Evolutionary conservation across 2,888 invertebrate species (phyloP).

Genomic region (Dryomyza anilis): DNA sequence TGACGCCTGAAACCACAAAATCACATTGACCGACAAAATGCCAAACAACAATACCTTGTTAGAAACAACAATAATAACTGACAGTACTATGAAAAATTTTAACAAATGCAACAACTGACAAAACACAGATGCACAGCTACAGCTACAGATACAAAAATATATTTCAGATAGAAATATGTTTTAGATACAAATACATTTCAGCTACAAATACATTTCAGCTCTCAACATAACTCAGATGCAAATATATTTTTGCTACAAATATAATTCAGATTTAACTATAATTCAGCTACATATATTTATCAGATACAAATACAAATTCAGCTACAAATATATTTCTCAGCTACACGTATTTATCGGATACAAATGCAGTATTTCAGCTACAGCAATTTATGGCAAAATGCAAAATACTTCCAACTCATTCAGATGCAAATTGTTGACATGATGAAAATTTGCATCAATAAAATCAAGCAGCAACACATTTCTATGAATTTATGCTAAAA

Average conservation of each 20-base stretch:
- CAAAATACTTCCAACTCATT: too few relatives aligned
- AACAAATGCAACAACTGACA: too few relatives aligned
- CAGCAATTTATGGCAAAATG: conserved; percentile 8
- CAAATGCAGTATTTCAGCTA: background rate
- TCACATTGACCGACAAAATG: conserved; percentile 28
- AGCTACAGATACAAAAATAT: conserved; percentile 3
- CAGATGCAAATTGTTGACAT: conserved; percentile 22
- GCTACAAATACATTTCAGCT: too few relatives aligned
- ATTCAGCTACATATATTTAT: background rate
- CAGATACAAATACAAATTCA: background rate
- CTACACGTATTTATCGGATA: background rate
- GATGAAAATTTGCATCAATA: conserved; percentile 26
- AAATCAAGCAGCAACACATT: conserved; percentile 9
- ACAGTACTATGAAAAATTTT: too few relatives aligned
- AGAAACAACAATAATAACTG: background rate
- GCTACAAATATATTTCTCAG: background rate
- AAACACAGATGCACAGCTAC: conserved; percentile 1
- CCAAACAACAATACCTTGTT: conserved; percentile 9
- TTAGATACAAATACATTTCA: too few relatives aligned
- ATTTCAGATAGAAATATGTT: too few relatives aligned
- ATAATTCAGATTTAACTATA: too few relatives aligned
- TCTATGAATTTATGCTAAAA: conserved; percentile 26
- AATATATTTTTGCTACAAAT: too few relatives aligned
- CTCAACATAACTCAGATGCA: too few relatives aligned
- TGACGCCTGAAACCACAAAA: conserved; percentile 10